Evolutionary conservation across 1,140 invertebrate species (phyloP).

Genomic region (Hycleus cichorii): DNA sequence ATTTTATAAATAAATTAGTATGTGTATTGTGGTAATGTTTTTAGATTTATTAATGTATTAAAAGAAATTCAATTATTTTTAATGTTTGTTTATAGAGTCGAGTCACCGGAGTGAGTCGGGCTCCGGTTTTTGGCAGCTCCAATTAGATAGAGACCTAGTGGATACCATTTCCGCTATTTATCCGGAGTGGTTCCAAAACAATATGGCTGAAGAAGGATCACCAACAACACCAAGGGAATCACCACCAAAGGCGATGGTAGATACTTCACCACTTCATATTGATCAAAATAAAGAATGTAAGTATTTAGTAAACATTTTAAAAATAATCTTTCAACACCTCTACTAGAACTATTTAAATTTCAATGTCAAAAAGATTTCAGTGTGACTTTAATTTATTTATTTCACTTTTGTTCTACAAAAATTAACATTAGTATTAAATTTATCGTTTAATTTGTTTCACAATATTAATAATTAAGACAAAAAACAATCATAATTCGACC

Average conservation of each 20-base stretch:
- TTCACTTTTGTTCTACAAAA: no score
- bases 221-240: constrained; percentile 41
- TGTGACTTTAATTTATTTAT: no score
- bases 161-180: constrained; percentile 84
- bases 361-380: no score
- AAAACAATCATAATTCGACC: no score
- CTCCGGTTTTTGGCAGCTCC: constrained; percentile 80
- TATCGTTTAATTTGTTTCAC: no score
- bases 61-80: background rate
- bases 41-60: no score
- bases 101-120: constrained; percentile 68
- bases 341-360: no score
- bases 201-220: constrained; percentile 54
- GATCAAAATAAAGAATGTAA: constrained; percentile 98
- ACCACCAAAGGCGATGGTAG: constrained; percentile 84
- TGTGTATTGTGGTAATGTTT: no score
- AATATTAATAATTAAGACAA: no score
- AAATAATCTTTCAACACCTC: background rate
- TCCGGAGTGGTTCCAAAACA: constrained; percentile 79
- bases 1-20: no score
- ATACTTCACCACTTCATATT: constrained; percentile 83
- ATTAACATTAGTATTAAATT: no score
- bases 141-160: constrained; percentile 81
- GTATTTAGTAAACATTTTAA: constrained; percentile 29
- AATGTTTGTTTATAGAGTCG: constrained; percentile 56